phyloP scores from a whole-genome alignment of 2,797 vertebrate genomes.

The Melopsittacus undulatus region DNA sequence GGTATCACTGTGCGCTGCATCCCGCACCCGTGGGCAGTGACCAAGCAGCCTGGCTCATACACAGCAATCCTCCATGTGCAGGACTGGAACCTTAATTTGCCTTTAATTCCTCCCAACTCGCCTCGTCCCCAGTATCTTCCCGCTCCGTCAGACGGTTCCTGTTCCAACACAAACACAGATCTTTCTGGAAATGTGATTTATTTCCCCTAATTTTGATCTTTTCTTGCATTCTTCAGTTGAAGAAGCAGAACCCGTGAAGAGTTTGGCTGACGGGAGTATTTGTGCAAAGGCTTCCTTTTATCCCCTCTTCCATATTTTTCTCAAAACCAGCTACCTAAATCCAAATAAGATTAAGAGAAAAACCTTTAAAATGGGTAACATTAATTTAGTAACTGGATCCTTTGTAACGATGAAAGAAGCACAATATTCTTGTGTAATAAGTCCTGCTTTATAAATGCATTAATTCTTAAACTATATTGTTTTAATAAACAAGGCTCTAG shows the following conservation, averaged over 20 bases:
- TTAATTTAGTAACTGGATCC: slow-evolving; percentile 37
- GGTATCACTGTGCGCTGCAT: background rate
- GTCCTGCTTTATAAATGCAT: slow-evolving; percentile 26
- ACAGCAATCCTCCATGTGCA: background rate
- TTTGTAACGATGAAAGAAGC: slow-evolving; percentile 14
- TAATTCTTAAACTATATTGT: slow-evolving; percentile 72
- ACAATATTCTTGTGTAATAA: slow-evolving; percentile 50
- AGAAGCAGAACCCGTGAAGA: slow-evolving; percentile 62
- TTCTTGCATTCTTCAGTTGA: slow-evolving; percentile 52
- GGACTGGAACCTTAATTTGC: background rate
- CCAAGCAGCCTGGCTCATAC: background rate
- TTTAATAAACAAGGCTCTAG: slow-evolving; percentile 72
- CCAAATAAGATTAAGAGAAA: slow-evolving; percentile 57
- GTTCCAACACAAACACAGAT: slow-evolving; percentile 49
- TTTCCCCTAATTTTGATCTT: slow-evolving; percentile 58
- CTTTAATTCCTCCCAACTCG: slow-evolving; percentile 14
- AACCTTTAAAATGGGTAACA: slow-evolving; percentile 14
- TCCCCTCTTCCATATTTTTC: slow-evolving; percentile 41
- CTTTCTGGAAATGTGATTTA: slow-evolving; percentile 66
- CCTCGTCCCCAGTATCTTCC: background rate
- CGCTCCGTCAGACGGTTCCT: background rate
- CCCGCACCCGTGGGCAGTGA: background rate
- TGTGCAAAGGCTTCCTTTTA: slow-evolving; percentile 49
- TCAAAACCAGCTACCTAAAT: slow-evolving; percentile 57
- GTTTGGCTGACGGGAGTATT: slow-evolving; percentile 57